These are phyloP conservation scores for Mareca strepera DNA, from an alignment of 2,797 vertebrate species.

Conservation along the genomic window DNA sequence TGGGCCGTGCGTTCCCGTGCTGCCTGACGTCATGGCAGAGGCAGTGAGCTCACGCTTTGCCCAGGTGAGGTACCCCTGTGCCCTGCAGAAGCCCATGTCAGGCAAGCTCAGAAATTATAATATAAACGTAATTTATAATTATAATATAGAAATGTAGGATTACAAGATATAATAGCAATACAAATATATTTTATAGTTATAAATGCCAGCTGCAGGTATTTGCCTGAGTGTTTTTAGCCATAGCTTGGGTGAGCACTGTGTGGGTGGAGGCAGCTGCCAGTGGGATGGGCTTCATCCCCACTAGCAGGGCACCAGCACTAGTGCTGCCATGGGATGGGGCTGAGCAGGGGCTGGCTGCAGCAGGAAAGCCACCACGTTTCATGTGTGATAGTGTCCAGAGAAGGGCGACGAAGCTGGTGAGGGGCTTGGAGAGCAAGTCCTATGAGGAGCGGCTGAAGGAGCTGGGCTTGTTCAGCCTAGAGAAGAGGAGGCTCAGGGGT, in stretches of 20 bases:
- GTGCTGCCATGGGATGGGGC: not conserved
- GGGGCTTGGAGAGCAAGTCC: too few relatives aligned
- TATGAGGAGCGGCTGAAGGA: too few relatives aligned
- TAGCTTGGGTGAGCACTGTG: not conserved
- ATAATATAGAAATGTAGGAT: not conserved
- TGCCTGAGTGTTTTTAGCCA: not conserved
- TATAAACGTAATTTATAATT: not conserved
- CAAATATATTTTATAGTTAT: not conserved
- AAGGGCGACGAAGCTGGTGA: too few relatives aligned
- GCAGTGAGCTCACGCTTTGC: not conserved
- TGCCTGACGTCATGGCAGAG: constrained; percentile 14
- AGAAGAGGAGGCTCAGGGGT: too few relatives aligned
- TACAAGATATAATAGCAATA: not conserved
- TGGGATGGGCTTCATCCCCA: not conserved
- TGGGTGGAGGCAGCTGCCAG: not conserved
- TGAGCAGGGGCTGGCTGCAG: not conserved
- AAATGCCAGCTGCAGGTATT: not conserved
- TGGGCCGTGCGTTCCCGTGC: not conserved
- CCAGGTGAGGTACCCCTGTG: not conserved
- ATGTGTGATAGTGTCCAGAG: not conserved
- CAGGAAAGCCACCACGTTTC: not conserved
- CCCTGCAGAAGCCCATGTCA: not conserved
- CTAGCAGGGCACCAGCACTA: not conserved
- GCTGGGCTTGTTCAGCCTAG: too few relatives aligned
- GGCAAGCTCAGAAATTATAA: not conserved